Evolutionary conservation across 2,888 invertebrate species (phyloP), one percentile per base, ranked within the genome.

Genomic region (Prosopocoilus inquinatus): DNA sequence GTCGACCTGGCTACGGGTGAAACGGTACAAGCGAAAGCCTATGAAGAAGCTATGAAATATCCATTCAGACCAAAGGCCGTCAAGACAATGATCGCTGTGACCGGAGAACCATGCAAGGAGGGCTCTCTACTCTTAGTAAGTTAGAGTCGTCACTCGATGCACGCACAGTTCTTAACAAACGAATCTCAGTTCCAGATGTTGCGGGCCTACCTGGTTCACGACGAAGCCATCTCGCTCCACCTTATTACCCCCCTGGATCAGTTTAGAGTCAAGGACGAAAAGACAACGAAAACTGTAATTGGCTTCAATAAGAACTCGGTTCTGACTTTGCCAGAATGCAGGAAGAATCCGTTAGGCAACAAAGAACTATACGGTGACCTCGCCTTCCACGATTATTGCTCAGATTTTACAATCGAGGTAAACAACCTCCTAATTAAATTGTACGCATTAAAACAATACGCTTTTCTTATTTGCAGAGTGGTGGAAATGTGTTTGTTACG

Each of bases 31-130:
- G 64, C 71, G n/a, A 76, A 76, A n/a, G 87, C 88, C 0, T 87
- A 89, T 75, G 68, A 78, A 9, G 80, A 84, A 35, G 82, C 88
- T 0, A 68, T 85, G 9, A 74, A 83, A 1, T 87, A 90, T 75
- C 90, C 91, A 0, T 89, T 89, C 79, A 82, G 94, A 59, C 80
- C 89, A 0, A 87, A 86, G 1, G 90, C 93, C 1, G 82, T 87
- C 41, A 93, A 90, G 70, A 84, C 86, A 49, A 81, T 89, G 60
- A 78, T 94, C 66, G 83, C 82, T 39, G 80, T 91, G 1, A 80
- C 86, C 20, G 84, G 85, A 9, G 80, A 82, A 16, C 75, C 81
- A 0, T 87, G 91, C 72, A 79, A 81, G 61, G 75, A 79, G 59
- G 80, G 79, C 20, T 75, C 77, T 1, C 73, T 83, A 45, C 77